Base-by-base conservation (phyloP, 2,113 vertebrate species). In the Colinus virginianus region DNA sequence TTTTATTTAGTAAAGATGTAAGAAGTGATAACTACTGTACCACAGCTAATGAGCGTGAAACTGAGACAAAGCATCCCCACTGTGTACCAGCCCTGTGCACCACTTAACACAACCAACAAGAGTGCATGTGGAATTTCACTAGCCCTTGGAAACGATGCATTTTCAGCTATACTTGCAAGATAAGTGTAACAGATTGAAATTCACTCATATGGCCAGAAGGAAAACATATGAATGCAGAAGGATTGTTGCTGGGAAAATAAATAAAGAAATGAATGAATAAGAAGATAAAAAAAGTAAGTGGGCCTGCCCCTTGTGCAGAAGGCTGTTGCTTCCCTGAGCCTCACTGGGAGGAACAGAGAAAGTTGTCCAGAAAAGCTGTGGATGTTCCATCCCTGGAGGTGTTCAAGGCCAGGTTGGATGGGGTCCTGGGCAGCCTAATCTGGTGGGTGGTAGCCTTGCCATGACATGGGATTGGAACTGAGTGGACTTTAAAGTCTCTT, bases 271-370 rank as follows among this genome's bases (percentile, higher is more conserved):
- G 40, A 40, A 40, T 40, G 11, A 40, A 40, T 40, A 40, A 42
- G 4, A 2, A 34, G 48, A 32, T 40, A 1, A 1, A 46, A 32
- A 68, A 34, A 15, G 4, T 0, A 0, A 74, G 22, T 21, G 32
- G 67, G 8, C 5, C 40, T 62, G 18, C 36, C 23, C 16, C 59
- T 62, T 16, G 16, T 7, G 15, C 63, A 79, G 42, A 53, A 43
- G 8, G 10, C 16, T 58, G 13, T 8, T n/a, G n/a, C 26, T 68
- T 32, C 26, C 46, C 26, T 48, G 48, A 51, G 9, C 48, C 40
- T 34, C 56, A 21, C 22, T 32, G 78, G 64, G 43, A 81, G 68
- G 28, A 6, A 9, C 61, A 84, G 36, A 25, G 26, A 53, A 53
- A 8, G 26, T 5, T 53, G 14, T 26, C 25, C 14, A 53, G 51